Base-by-base conservation (phyloP, 2,113 vertebrate genomes). In the Dasyprocta punctata region DNA sequence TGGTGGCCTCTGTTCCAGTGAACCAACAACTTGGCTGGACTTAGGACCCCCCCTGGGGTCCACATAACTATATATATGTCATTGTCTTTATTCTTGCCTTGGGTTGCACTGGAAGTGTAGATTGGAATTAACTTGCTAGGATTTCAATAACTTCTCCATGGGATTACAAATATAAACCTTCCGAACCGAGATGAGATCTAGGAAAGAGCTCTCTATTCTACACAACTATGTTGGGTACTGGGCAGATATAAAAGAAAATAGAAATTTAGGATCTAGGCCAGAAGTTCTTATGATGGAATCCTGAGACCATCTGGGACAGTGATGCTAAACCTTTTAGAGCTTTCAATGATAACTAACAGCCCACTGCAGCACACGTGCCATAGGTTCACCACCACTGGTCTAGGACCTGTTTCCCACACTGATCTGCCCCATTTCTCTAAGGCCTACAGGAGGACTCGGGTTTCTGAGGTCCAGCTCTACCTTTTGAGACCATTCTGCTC, bases 361-460 rank as follows among this genome's bases (percentile, higher is more conserved):
- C 26, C 9, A 3, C 44, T 16, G 26, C 73, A 49, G 13, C 13
- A 30, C 0, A 1, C 1, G 5, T 47, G 44, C 44, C 1, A 7
- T 7, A 49, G 75, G 75, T 16, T 78, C 44, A 49, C 13, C 75
- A 30, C 26, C 26, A 33, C 44, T 17, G 44, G 44, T 17, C 28
- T 49, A 36, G 30, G 69, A 28, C 9, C 65, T 75, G 58, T 44
- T 17, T 58, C 38, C 22, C 49, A n/a, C 26, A 67, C 44, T 61
- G 28, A 80, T 30, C 38, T 58, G 71, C n/a, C 30, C 61, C 60
- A 24, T 20, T 73, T 52, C 11, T 47, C 36, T 9, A 1, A 44
- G 58, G 41, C 24, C 81, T 75, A 41, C 14, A 13, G 63, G 58
- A 82, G 38, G 41, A 38, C 47, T 54, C 65, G 49, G 24, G 20